phyloP scores from a whole-genome alignment of 2,113 vertebrate genomes.

The Heptranchias perlo region DNA sequence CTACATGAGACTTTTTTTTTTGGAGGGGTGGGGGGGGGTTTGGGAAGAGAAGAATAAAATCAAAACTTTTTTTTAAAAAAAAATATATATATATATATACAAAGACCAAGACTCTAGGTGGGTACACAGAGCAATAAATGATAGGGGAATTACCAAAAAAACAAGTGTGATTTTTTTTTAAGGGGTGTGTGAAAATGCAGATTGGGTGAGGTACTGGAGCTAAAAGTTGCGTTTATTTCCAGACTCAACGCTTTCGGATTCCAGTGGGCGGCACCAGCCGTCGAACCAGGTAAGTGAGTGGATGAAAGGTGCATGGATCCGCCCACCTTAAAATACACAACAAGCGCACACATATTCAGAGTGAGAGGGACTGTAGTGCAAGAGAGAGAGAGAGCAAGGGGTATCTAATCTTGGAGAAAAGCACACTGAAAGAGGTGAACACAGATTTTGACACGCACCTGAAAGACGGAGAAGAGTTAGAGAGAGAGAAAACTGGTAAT shows the following conservation, averaged over 20 bases:
- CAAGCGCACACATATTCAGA: no score
- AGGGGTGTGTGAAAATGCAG: neutral
- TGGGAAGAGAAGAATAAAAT: neutral
- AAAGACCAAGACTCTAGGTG: neutral
- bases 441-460: neutral
- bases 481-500: neutral
- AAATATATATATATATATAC: neutral
- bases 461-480: neutral
- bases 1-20: neutral
- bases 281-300: conserved; percentile 24
- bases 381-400: neutral
- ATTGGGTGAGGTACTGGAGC: conserved; percentile 18
- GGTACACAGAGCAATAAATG: neutral
- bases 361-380: neutral
- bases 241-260: neutral
- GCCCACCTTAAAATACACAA: neutral
- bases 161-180: neutral
- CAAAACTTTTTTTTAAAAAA: neutral
- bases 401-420: neutral
- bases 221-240: conserved; percentile 1
- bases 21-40: neutral
- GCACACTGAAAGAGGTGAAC: neutral
- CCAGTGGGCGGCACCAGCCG: neutral
- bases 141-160: neutral
- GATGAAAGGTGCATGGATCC: neutral